These are phyloP conservation scores for Pygoscelis antarcticus DNA, from an alignment of 2,113 vertebrate species.

Conservation along the genomic window DNA sequence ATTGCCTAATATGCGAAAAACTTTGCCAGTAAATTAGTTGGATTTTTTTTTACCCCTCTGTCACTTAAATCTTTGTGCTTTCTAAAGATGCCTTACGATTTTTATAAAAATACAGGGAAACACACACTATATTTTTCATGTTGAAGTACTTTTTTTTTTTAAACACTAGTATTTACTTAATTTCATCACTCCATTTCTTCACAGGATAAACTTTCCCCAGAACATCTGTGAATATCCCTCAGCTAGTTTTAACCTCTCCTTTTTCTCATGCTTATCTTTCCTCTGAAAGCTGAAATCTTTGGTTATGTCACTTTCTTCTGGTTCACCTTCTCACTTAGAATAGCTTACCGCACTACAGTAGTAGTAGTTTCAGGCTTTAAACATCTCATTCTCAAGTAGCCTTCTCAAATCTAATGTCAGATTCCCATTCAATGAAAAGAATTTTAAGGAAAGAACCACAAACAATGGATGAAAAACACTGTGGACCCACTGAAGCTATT, in stretches of 20 bases:
- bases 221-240: not conserved
- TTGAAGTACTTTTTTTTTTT: not conserved
- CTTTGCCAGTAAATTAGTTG: not conserved
- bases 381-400: not conserved
- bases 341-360: accelerated
- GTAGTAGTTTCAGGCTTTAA: not conserved
- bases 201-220: not conserved
- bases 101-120: not conserved
- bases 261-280: not conserved
- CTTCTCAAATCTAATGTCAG: not conserved
- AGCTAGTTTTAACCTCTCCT: not conserved
- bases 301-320: not conserved
- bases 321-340: not conserved
- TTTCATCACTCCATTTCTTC: not conserved
- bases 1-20: not conserved
- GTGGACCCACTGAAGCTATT: not conserved
- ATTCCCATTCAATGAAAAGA: not conserved
- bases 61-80: not conserved
- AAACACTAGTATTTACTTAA: not conserved
- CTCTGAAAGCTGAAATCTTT: not conserved
- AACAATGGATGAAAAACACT: not conserved
- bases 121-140: not conserved
- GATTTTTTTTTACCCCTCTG: not conserved
- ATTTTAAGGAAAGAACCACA: not conserved
- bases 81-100: not conserved